Conservation (phyloP, 1,140 invertebrate species). For the Microplitis mediator region DNA sequence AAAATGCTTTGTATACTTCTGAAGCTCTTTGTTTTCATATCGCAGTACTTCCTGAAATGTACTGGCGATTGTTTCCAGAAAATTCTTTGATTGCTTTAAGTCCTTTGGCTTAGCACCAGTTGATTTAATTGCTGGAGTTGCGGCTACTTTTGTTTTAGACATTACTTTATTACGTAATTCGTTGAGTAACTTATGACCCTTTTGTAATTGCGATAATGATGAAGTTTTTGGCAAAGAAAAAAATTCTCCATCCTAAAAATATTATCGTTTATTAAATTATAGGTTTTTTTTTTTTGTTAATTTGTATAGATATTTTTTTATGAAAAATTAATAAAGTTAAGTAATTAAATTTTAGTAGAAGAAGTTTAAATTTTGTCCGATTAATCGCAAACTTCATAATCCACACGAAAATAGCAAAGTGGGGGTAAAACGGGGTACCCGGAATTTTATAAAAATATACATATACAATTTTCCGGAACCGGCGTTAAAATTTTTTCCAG, state of each 20-base stretch:
- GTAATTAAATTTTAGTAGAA: no score
- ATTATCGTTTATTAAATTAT: constrained; percentile 15
- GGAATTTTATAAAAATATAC: no score
- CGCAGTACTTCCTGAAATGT: constrained; percentile 66
- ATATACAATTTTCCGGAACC: no score
- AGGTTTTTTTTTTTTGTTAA: no score
- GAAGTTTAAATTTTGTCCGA: no score
- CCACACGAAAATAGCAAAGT: no score
- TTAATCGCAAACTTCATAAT: no score
- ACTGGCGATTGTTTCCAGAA: constrained; percentile 63
- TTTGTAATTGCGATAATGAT: constrained; percentile 43
- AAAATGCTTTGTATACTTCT: constrained; percentile 64
- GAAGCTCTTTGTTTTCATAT: constrained; percentile 70
- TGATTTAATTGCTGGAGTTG: background rate
- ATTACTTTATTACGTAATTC: constrained; percentile 15
- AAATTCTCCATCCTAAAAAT: constrained; percentile 50
- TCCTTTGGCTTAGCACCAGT: constrained; percentile 13
- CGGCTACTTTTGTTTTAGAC: constrained; percentile 3
- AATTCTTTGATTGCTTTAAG: constrained; percentile 47
- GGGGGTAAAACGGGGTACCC: no score
- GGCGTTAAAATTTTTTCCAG: no score
- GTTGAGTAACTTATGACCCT: constrained; percentile 33
- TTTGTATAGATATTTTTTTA: no score
- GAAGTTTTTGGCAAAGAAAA: constrained; percentile 50
- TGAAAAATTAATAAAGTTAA: no score